Conservation (phyloP, 2,888 invertebrate species). For the Mongoloraphidia duomilia region DNA sequence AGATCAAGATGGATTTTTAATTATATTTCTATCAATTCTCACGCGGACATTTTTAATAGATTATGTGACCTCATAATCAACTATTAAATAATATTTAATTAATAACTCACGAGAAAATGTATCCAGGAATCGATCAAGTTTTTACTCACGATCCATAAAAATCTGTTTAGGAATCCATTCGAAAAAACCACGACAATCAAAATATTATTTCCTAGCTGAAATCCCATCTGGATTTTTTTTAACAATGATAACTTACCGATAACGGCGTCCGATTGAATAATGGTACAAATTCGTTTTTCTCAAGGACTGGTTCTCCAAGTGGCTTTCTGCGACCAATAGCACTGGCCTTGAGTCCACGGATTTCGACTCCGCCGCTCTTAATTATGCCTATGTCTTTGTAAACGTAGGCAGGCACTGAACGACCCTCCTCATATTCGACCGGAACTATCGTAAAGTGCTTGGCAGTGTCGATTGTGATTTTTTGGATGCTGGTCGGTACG, state of each 20-base stretch:
- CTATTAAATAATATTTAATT: too few species aligned
- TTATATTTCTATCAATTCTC: too few species aligned
- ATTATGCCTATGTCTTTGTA: constrained; percentile 28
- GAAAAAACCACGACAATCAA: too few species aligned
- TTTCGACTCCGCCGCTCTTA: constrained; percentile 60
- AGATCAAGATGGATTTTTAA: too few species aligned
- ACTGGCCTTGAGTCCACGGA: constrained; percentile 62
- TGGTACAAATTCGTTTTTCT: constrained; percentile 59
- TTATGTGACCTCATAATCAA: too few species aligned
- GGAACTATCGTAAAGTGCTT: constrained; percentile 17
- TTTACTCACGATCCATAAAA: too few species aligned
- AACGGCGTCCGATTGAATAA: constrained; percentile 27
- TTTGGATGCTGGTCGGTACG: constrained; percentile 48
- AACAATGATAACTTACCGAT: constrained; percentile 4
- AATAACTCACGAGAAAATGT: too few species aligned
- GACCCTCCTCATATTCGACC: constrained; percentile 15
- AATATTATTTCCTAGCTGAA: too few species aligned
- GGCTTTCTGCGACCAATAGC: constrained; percentile 54
- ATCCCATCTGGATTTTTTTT: too few species aligned
- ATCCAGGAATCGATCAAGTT: too few species aligned
- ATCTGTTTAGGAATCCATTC: too few species aligned
- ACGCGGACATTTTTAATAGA: too few species aligned
- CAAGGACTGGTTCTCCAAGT: constrained; percentile 60
- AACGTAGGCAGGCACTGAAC: constrained; percentile 24
- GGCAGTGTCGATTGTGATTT: constrained; percentile 34